These are phyloP conservation scores for Cottus gobio DNA, from an alignment of 2,113 vertebrate genomes.

Conservation along the genomic window DNA sequence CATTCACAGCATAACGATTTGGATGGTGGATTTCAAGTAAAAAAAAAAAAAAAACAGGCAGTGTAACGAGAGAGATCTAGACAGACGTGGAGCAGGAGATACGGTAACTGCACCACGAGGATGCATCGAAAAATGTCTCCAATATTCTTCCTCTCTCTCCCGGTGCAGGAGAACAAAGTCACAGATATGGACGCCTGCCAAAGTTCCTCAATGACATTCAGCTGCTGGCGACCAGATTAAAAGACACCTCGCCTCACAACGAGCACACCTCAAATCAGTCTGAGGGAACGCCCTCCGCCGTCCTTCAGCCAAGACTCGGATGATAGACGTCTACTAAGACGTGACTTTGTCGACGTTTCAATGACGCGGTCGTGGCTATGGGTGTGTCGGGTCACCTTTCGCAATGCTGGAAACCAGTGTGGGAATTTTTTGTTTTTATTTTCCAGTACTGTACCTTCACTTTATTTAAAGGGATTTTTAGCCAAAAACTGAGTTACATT, in stretches of 20 bases:
- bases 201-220: constrained; percentile 57
- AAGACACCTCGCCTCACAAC: constrained; percentile 55
- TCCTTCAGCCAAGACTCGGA: constrained; percentile 37
- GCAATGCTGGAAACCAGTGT: neutral
- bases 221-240: constrained; percentile 50
- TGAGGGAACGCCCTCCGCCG: constrained; percentile 16
- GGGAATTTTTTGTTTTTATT: neutral
- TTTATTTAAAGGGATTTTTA: no score
- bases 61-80: constrained; percentile 8
- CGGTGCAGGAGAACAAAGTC: constrained; percentile 58
- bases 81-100: constrained; percentile 22
- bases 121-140: constrained; percentile 40
- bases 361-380: neutral
- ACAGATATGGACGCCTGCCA: constrained; percentile 53
- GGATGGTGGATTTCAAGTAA: neutral
- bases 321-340: neutral
- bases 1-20: constrained; percentile 12
- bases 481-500: neutral
- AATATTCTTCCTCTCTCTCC: constrained; percentile 15
- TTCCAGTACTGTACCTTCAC: neutral
- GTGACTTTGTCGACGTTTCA: neutral
- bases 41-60: constrained; percentile 11
- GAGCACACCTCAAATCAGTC: constrained; percentile 23
- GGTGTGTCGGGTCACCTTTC: neutral
- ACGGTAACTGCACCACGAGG: neutral